phyloP scores from a whole-genome alignment of 2,113 vertebrate genomes.

The Chionodraco myersi region DNA sequence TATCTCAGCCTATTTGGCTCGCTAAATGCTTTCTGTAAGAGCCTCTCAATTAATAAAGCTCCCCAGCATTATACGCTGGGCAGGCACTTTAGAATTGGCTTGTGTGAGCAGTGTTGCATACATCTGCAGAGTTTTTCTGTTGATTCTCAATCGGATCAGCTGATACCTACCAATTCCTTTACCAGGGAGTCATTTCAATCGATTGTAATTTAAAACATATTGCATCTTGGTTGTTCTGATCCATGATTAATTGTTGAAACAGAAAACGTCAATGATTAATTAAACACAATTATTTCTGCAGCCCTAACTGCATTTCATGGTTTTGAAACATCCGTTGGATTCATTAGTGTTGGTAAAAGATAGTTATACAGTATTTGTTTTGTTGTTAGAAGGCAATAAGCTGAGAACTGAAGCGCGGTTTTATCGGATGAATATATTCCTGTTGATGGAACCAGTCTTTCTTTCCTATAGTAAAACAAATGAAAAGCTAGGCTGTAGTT shows the following conservation, averaged over 20 bases:
- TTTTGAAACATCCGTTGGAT: conserved; percentile 10
- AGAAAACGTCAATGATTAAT: conserved; percentile 50
- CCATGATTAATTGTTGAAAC: conserved; percentile 28
- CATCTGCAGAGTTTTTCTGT: neutral
- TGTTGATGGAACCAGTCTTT: neutral
- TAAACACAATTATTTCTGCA: conserved; percentile 11
- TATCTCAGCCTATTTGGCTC: conserved; percentile 7
- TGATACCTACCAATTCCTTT: conserved; percentile 10
- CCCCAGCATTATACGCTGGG: conserved; percentile 8
- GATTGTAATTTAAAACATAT: conserved; percentile 21
- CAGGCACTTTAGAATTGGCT: conserved; percentile 13
- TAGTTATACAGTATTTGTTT: neutral
- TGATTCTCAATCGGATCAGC: conserved; percentile 23
- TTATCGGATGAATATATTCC: neutral
- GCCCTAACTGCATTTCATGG: neutral
- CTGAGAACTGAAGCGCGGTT: neutral
- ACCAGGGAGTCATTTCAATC: conserved; percentile 33
- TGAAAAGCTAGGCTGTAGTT: conserved; percentile 7
- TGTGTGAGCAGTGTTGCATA: conserved; percentile 25
- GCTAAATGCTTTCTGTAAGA: conserved; percentile 30
- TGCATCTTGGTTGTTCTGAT: conserved; percentile 11
- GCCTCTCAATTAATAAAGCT: conserved; percentile 37
- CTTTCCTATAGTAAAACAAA: conserved; percentile 13
- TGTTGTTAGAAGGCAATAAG: neutral
- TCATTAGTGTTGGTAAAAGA: neutral